Evolutionary conservation across 2,888 invertebrate genomes (phyloP).

Genomic region (Drosophila prolongata): DNA sequence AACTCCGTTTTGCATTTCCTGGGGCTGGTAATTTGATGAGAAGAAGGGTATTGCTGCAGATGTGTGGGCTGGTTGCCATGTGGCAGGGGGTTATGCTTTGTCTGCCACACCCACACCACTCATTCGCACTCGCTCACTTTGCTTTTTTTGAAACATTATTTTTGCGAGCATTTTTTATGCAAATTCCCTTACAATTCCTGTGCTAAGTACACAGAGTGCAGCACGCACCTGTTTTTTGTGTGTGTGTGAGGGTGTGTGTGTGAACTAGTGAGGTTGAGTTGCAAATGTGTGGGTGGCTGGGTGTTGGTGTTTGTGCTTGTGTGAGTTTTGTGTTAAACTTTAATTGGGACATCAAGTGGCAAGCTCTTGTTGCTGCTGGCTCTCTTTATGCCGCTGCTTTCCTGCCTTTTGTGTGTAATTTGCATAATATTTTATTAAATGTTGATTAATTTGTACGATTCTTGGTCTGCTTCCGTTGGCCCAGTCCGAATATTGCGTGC

Average conservation of each 20-base stretch:
- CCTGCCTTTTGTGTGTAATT: slow-evolving; percentile 48
- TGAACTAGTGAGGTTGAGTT: not conserved
- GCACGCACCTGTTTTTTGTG: slow-evolving; percentile 53
- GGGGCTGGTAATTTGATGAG: slow-evolving; percentile 28
- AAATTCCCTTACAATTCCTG: slow-evolving; percentile 67
- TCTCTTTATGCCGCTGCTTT: slow-evolving; percentile 17
- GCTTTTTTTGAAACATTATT: slow-evolving; percentile 41
- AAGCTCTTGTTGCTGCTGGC: slow-evolving; percentile 54
- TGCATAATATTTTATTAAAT: slow-evolving; percentile 79
- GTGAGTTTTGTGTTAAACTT: slow-evolving; percentile 62
- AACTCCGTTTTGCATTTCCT: slow-evolving; percentile 29
- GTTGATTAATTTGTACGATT: slow-evolving; percentile 69
- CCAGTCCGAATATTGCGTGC: slow-evolving; percentile 55
- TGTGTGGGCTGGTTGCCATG: slow-evolving; percentile 12
- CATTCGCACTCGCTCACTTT: not conserved
- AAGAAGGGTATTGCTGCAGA: slow-evolving; percentile 25
- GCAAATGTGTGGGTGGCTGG: slow-evolving; percentile 9
- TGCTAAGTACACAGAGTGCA: slow-evolving; percentile 67
- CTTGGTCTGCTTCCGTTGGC: slow-evolving; percentile 34
- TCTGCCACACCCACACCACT: not conserved
- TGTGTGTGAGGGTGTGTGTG: slow-evolving; percentile 10
- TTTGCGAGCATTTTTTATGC: slow-evolving; percentile 61
- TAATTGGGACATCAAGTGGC: slow-evolving; percentile 79
- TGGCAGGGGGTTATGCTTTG: slow-evolving; percentile 23
- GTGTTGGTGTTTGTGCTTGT: slow-evolving; percentile 17